Evolutionary conservation across 1,140 invertebrate species (phyloP).

Genomic region (Sweltsa coloradensis): DNA sequence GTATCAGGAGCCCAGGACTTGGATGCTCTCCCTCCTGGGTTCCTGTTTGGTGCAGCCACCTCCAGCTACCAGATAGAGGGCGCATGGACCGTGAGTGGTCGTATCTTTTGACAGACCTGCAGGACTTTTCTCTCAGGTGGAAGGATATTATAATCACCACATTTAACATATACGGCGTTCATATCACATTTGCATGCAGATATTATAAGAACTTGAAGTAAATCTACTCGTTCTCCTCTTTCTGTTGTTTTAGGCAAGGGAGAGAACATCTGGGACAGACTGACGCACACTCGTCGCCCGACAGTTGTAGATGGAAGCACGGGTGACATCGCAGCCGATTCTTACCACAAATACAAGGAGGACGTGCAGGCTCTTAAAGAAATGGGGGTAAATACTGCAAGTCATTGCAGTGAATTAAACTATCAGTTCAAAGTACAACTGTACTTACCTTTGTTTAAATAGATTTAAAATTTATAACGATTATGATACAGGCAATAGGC

Average conservation of each 20-base stretch:
- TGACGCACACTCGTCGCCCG: slow-evolving; percentile 27
- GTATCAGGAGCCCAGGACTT: too few relatives aligned
- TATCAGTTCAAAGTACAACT: slow-evolving; percentile 32
- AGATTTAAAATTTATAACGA: too few relatives aligned
- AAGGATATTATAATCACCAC: too few relatives aligned
- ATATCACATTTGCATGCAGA: neutral
- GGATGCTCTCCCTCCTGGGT: slow-evolving; percentile 38
- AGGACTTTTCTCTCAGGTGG: neutral
- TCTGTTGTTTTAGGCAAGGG: slow-evolving; percentile 31
- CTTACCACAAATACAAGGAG: slow-evolving; percentile 21
- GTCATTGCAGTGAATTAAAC: too few relatives aligned
- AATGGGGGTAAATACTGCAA: too few relatives aligned
- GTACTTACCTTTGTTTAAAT: too few relatives aligned
- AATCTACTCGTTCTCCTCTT: neutral
- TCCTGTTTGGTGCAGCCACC: slow-evolving; percentile 39
- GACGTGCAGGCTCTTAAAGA: slow-evolving; percentile 21
- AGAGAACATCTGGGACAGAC: slow-evolving; percentile 41
- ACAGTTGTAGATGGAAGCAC: slow-evolving; percentile 13
- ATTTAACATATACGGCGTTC: neutral
- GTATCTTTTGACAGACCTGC: neutral
- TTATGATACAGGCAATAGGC: too few relatives aligned
- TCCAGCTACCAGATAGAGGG: slow-evolving; percentile 44
- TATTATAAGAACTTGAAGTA: neutral
- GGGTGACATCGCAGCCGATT: slow-evolving; percentile 23
- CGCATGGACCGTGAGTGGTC: slow-evolving; percentile 39